Base-by-base conservation (phyloP, 64 coral and sea anemone genomes). In the Astreopora myriophthalma region DNA sequence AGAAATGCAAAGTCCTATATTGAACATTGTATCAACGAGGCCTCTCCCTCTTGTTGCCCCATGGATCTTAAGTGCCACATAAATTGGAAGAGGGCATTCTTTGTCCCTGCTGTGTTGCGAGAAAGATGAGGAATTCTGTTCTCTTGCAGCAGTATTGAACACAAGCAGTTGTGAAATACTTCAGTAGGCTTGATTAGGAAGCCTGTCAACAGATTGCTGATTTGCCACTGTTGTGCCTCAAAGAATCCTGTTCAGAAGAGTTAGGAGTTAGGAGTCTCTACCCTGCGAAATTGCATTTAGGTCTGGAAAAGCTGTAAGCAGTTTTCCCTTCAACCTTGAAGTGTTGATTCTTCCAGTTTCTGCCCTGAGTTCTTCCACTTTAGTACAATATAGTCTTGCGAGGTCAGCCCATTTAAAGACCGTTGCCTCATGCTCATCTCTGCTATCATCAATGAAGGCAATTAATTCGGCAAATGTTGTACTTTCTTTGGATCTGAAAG, bases 61-160 rank as follows among this genome's bases (percentile, higher is more conserved):
- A 23, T 95, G 88, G 16, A 95, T 95, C 76, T 91, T 91, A 5
- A 87, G 38, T 24, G 74, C 94, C n/a, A 65, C 69, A 31, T 82
- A 95, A 10, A 94, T 87, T 2, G 84, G 92, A 34, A 87, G 23
- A 12, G 90, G 90, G 55, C 80, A 92, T 31, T 92, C 90, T 39
- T 30, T 92, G 24, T 82, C 12, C 71, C 55, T 62, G 37, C 26
- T 37, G 69, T 84, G 89, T 39, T 71, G 69, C 8, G 74, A 14
- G 9, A 16, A 39, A 60, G 73, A 28, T 31, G 44, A 27, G 10
- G 36, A 17, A 24, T 34, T 62, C 16, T 62, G 74, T 32, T 68
- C 16, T 79, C 23, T 71, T 35, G 92, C 9, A 73, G 61, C 44
- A 60, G 55, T 55, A 64, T 94, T 88, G 37, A 94, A 94, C 7